Base-by-base conservation (phyloP, 64 coral and sea anemone species). In the Hydrozoanthus tunicans region DNA sequence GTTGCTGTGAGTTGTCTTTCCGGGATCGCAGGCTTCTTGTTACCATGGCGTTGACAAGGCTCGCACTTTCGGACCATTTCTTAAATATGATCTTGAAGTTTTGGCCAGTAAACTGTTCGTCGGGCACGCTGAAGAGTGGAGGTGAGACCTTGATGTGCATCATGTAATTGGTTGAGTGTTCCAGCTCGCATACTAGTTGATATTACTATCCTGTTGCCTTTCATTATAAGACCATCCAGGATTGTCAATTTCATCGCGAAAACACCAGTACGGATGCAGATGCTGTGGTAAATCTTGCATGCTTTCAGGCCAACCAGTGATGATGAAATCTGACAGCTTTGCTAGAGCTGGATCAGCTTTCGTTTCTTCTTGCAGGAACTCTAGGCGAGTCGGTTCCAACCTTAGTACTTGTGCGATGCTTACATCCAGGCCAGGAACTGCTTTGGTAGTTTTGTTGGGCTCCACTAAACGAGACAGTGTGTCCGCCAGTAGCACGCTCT, bases 181-280 rank as follows among this genome's bases (percentile, higher is more conserved):
- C 53, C 81, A 5, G 81, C 51, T 86, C 93, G 59, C 80, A 91
- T 85, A 32, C 70, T 77, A 58, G 26, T 6, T 17, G 93, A 88
- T 13, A 95, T 79, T 53, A 95, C 51, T 8, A 95, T 72, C 63
- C 79, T 77, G 91, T 67, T 92, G 1, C 94, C 94, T 79, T 92
- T 95, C 94, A 95, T 94, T 61, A 94, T 32, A 86, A 84, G 58
- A 17, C 80, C 86, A 24, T 91, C 93, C 3, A 91, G 81, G 15
- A 94, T 81, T 51, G 93, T 80, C 62, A 94, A 24, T 62, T 20
- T 94, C 89, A 86, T 62, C 89, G 0, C 62, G 63, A 77, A 94
- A 91, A 26, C 81, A 91, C 93, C 82, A 94, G 68, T 85, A 94
- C 0, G 72, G 93, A 77, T 88, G 89, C 0, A 94, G 89, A 59